phyloP scores from a whole-genome alignment of 2,797 vertebrate species.

The Avahi laniger region DNA sequence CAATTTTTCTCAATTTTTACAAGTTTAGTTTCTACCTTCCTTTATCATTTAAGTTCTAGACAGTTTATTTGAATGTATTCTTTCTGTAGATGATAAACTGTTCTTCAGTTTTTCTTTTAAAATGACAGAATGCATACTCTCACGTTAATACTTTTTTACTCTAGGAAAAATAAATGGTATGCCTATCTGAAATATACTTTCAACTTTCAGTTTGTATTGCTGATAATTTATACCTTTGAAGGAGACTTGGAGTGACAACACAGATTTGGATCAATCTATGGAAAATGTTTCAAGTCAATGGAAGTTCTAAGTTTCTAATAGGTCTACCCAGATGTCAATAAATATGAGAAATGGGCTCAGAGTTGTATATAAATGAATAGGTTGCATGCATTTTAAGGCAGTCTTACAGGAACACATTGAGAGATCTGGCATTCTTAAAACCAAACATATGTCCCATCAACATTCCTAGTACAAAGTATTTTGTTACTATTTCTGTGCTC shows the following conservation, averaged over 20 bases:
- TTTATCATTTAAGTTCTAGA: constrained; percentile 53
- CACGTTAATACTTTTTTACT: neutral
- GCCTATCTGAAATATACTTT: neutral
- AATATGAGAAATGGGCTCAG: neutral
- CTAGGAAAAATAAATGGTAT: constrained; percentile 20
- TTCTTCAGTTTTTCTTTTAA: constrained; percentile 49
- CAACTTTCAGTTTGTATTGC: neutral
- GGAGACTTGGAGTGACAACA: neutral
- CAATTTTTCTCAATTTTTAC: constrained; percentile 26
- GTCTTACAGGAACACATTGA: constrained; percentile 40
- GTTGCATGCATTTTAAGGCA: constrained; percentile 1
- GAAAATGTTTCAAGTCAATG: neutral
- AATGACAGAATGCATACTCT: neutral
- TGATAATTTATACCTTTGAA: neutral
- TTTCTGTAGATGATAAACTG: constrained; percentile 39
- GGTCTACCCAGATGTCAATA: neutral
- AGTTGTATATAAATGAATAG: neutral
- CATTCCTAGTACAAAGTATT: constrained; percentile 24
- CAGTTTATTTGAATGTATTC: constrained; percentile 37
- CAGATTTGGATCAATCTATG: neutral
- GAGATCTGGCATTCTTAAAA: constrained; percentile 53
- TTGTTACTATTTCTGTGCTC: neutral
- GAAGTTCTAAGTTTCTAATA: constrained; percentile 21
- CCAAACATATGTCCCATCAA: constrained; percentile 35
- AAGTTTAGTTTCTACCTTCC: constrained; percentile 42